Evolutionary conservation across 2,888 invertebrate species (phyloP).

Genomic region (Sclerodermus sp.): DNA sequence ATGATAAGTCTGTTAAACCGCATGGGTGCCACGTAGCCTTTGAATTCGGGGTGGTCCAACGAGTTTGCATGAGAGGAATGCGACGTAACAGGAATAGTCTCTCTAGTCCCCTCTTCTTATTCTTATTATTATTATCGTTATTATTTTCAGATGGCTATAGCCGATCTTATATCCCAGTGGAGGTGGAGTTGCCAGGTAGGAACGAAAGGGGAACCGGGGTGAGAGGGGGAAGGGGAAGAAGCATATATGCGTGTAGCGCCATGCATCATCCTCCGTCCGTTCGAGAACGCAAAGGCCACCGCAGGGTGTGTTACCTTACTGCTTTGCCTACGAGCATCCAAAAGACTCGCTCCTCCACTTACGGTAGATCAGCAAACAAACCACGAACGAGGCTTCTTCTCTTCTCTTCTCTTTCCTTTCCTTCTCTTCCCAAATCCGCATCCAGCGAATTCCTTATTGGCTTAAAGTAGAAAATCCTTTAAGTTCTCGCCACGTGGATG

Average conservation of each 20-base stretch:
- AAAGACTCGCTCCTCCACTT: constrained; percentile 15
- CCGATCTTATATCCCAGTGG: constrained; percentile 39
- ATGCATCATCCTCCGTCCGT: constrained; percentile 55
- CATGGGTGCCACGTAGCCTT: constrained; percentile 45
- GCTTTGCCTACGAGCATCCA: constrained; percentile 42
- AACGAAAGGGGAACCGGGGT: constrained; percentile 8
- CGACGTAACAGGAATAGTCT: constrained; percentile 55
- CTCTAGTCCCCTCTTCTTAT: constrained; percentile 42
- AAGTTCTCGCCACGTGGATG: constrained; percentile 3
- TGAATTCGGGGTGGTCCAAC: constrained; percentile 54
- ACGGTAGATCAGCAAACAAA: background rate
- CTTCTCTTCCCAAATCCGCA: background rate
- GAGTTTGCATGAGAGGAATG: constrained; percentile 54
- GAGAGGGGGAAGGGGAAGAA: constrained; percentile 28
- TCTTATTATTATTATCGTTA: constrained; percentile 43
- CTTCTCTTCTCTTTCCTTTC: background rate
- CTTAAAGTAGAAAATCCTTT: too few species aligned
- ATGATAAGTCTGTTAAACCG: constrained; percentile 41
- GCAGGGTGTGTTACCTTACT: constrained; percentile 53
- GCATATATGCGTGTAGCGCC: constrained; percentile 54
- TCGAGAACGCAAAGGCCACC: constrained; percentile 55
- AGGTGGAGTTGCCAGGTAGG: constrained; percentile 34
- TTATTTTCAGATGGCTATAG: constrained; percentile 43
- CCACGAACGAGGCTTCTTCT: constrained; percentile 4
- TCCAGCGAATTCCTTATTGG: background rate